Evolutionary conservation across 2,797 vertebrate species (phyloP), one percentile per base, ranked within the genome.

Genomic region (Labroides dimidiatus): DNA sequence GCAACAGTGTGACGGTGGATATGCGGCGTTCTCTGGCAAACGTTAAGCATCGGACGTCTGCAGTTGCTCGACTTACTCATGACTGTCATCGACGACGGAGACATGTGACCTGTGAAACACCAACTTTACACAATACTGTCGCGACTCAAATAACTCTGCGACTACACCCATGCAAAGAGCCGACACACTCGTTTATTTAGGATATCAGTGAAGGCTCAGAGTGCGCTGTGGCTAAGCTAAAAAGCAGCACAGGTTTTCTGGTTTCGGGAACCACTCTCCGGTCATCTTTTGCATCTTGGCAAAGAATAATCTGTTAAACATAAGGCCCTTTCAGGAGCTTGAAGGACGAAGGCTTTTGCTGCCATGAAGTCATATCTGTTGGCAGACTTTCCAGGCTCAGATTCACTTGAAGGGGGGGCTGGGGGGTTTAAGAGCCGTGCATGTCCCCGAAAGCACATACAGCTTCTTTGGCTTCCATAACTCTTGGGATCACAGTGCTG

Each of bases 331-430:
- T 92, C 81, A 89, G 78, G 69, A 84, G 79, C 85, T 64, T 64
- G 62, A 71, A 80, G 81, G 80, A 84, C 65, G 24, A 73, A 78
- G 73, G 72, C 82, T 77, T n/a, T 81, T 75, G 80, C 75, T 88
- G 87, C 82, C 84, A 84, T 92, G 82, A 91, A 92, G 89, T 93
- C 88, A 89, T 92, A 91, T 93, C 90, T 91, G 69, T 81, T 93
- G 91, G 91, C 90, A 88, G 57, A 75, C 75, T 55, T 71, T 82
- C 56, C 39, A 12, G 68, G 48, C 54, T 78, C 65, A 77, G 82
- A 87, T 81, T 86, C 72, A 82, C 70, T 48, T 49, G 43, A n/a
- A 44, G 78, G 69, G 30, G 77, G 77, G 59, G 63, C 60, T 50
- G 78, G 69, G 30, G 77, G 77, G 59, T 63, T 62, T 50, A 84